These are phyloP conservation scores for Chymomyza amoena DNA, from an alignment of 2,888 invertebrate genomes.

Conservation along the genomic window DNA sequence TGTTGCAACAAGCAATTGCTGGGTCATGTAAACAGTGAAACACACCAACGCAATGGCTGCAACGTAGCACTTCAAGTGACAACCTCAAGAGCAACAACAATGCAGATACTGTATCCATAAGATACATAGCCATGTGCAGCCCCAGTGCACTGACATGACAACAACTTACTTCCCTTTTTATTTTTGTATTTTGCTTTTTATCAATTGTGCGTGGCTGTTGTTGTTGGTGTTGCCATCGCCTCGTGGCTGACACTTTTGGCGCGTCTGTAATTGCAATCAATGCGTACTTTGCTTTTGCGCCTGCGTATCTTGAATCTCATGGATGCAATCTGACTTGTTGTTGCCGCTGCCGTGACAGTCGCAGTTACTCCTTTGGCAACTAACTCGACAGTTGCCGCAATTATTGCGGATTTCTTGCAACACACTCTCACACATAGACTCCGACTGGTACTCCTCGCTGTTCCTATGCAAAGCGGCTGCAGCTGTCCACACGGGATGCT, in stretches of 20 bases:
- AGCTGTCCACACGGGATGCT: conserved; percentile 18
- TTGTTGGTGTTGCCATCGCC: background rate
- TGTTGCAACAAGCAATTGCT: conserved; percentile 54
- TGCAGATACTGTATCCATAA: conserved; percentile 23
- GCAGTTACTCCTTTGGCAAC: background rate
- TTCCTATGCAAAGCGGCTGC: conserved; percentile 23
- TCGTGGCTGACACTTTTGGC: conserved; percentile 46
- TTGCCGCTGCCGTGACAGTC: conserved; percentile 13
- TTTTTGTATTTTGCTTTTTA: conserved; percentile 20
- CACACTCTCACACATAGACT: background rate
- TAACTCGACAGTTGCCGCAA: conserved; percentile 21
- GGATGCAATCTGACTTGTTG: conserved; percentile 31
- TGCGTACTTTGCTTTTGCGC: conserved; percentile 40
- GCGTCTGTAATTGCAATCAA: conserved; percentile 55
- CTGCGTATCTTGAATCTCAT: conserved; percentile 42
- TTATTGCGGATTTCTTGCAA: conserved; percentile 16
- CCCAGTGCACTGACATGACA: conserved; percentile 21
- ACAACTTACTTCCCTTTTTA: conserved; percentile 44
- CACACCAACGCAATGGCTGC: conserved; percentile 3
- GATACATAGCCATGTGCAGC: conserved; percentile 23
- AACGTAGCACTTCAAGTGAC: conserved; percentile 66
- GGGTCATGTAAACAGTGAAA: background rate
- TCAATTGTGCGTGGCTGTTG: conserved; percentile 41
- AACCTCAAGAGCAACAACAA: conserved; percentile 43
- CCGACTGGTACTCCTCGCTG: background rate